Evolutionary conservation across 2,888 invertebrate genomes (phyloP), one percentile per base, ranked within the genome.

Genomic region (Dilophus febrilis): DNA sequence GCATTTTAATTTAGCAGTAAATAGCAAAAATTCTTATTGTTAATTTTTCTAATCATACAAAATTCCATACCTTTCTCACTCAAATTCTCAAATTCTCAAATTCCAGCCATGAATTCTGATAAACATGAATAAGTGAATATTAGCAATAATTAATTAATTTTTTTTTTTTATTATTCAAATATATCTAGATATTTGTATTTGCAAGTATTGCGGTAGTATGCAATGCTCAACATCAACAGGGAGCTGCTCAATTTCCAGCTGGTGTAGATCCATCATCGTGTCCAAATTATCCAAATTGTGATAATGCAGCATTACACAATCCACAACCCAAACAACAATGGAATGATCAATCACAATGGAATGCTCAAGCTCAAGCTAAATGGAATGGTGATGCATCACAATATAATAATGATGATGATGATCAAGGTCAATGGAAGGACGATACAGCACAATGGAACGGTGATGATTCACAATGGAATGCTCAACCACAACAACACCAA

Each of bases 231-330:
- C 63, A 62, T 47, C 61, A 60, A 46, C 13, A 17, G 13, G 11
- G n/a, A 30, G 61, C 63, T 16, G 64, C 62, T 4, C 59, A 61
- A 42, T 66, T 59, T 52, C 65, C 65, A 42, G 66, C 66, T 46
- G 66, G 65, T 36, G 60, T 67, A 14, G 61, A 64, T 54, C 67
- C 67, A 40, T 48, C 56, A 48, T 58, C 64, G 45, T 67, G 67
- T 46, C 67, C 67, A 47, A 57, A 57, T 48, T 67, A 65, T 47
- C 67, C 67, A 47, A 58, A 62, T 55, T 67, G 67, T 55, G 66
- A 65, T 56, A 65, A 65, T 50, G 57, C 56, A n/a, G 53, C 61
- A 26, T 49, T 65, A 46, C 60, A 63, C 47, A 57, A 51, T 49
- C 56, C 55, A 27, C 56, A 22, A 22, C 22, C 22, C 4, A 4